Evolutionary conservation across 2,113 vertebrate species (phyloP).

Genomic region (Dissostichus mawsoni): DNA sequence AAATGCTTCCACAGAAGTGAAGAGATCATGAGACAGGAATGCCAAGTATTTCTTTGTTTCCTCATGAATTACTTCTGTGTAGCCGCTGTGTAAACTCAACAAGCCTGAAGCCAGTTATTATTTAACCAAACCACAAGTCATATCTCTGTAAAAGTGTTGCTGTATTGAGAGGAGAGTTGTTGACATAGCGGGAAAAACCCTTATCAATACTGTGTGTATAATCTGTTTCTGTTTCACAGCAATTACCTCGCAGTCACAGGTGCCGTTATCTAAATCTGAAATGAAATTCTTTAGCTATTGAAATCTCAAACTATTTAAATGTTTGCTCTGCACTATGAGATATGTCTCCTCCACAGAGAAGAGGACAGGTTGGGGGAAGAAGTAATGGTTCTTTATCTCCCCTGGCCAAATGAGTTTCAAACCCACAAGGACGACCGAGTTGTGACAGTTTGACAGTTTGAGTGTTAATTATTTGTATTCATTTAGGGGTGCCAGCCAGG

Average conservation of each 20-base stretch:
- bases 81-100: neutral
- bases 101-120: neutral
- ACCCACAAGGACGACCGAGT: constrained; percentile 31
- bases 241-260: constrained; percentile 2
- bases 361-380: constrained; percentile 16
- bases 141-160: neutral
- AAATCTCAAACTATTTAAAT: constrained; percentile 17
- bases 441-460: too few species aligned
- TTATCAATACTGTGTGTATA: too few species aligned
- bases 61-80: neutral
- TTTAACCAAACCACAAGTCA: neutral
- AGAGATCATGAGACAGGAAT: neutral
- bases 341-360: constrained; percentile 13
- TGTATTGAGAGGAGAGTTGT: neutral
- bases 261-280: neutral
- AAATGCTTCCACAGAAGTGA: neutral
- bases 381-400: constrained; percentile 40
- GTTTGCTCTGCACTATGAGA: constrained; percentile 2
- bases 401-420: constrained; percentile 26
- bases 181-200: neutral
- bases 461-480: too few species aligned
- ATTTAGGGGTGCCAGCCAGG: too few species aligned
- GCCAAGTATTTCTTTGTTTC: neutral
- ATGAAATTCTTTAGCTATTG: constrained; percentile 4
- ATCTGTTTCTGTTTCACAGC: neutral